These are phyloP conservation scores for Girardinichthys multiradiatus DNA, from an alignment of 2,113 vertebrate genomes.

Conservation along the genomic window DNA sequence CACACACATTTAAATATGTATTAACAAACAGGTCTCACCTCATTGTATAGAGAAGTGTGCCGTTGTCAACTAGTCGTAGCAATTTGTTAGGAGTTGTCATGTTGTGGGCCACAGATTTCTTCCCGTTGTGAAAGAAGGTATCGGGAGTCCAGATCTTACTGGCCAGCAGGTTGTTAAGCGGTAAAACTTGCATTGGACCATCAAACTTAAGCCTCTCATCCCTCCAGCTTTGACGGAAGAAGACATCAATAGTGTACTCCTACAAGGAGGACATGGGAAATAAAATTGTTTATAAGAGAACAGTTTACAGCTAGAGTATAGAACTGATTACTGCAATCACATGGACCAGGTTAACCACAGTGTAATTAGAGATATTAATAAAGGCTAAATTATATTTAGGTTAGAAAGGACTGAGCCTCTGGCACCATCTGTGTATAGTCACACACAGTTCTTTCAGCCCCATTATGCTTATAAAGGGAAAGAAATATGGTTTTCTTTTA, in stretches of 20 bases:
- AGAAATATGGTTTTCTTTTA: neutral
- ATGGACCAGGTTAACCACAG: neutral
- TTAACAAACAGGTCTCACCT: constrained; percentile 64
- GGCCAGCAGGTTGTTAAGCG: constrained; percentile 85
- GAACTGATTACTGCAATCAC: neutral
- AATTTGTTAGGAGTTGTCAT: constrained; percentile 88
- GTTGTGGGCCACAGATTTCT: constrained; percentile 87
- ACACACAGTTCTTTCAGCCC: neutral
- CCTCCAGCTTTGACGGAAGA: constrained; percentile 85
- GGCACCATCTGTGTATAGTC: neutral
- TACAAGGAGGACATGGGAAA: constrained; percentile 40
- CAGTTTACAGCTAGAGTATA: neutral
- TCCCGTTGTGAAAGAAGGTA: constrained; percentile 86
- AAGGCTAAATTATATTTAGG: neutral
- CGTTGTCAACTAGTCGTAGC: constrained; percentile 83
- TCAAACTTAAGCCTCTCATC: constrained; percentile 85
- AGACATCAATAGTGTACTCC: constrained; percentile 87
- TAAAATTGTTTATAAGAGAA: constrained; percentile 7
- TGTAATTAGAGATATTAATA: neutral
- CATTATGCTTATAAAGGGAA: neutral
- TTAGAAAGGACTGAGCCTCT: neutral
- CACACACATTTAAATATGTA: neutral
- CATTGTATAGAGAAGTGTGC: constrained; percentile 85
- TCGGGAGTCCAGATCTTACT: constrained; percentile 88
- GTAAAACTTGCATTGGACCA: constrained; percentile 83